These are phyloP conservation scores for Siniperca scherzeri DNA, from an alignment of 2,797 vertebrate species.

Conservation along the genomic window DNA sequence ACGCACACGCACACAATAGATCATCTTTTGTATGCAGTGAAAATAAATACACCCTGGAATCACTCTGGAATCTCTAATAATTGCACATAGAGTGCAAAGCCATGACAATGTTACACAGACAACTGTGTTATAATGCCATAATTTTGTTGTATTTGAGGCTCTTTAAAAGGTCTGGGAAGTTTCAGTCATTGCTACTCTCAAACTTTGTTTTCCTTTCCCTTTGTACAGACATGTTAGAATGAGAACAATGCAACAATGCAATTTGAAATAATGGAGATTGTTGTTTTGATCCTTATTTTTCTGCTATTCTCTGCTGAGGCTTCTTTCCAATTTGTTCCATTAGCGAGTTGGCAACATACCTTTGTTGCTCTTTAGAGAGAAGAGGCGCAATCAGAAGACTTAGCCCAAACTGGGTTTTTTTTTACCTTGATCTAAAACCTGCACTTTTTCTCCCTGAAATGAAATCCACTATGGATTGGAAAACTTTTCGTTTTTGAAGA, in stretches of 20 bases:
- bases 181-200: background rate
- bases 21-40: constrained; percentile 18
- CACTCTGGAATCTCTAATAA: background rate
- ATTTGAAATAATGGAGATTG: background rate
- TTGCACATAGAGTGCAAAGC: background rate
- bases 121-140: background rate
- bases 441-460: background rate
- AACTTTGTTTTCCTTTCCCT: background rate
- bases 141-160: background rate
- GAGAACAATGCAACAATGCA: background rate
- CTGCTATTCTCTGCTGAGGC: background rate
- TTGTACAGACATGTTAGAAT: background rate
- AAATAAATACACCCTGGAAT: background rate
- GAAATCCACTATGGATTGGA: background rate
- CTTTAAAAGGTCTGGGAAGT: background rate
- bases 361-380: constrained; percentile 12
- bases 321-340: background rate
- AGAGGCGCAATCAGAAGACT: background rate
- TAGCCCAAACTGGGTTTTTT: background rate
- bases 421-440: background rate
- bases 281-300: background rate
- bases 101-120: background rate
- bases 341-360: background rate
- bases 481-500: background rate
- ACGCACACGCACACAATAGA: constrained; percentile 7